Conservation (phyloP, 2,113 vertebrate genomes). For the Bujurquina vittata region DNA sequence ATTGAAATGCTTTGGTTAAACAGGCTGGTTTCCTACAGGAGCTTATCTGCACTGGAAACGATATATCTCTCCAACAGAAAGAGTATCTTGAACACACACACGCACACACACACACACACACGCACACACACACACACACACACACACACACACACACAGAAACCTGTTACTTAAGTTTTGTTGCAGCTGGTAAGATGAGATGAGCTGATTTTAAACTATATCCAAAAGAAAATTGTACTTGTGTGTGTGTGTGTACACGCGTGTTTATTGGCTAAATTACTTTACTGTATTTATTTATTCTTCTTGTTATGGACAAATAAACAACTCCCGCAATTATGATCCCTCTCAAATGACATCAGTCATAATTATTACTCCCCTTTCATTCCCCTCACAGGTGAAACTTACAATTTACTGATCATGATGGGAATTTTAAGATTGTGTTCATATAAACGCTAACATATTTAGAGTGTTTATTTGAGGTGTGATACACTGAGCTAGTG, state of each 20-base stretch:
- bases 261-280: not conserved
- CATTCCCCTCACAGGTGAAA: too few species aligned
- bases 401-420: not conserved
- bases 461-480: too few species aligned
- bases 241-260: not conserved
- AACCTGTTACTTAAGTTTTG: constrained; percentile 55
- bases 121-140: not conserved
- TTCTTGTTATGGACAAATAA: not conserved
- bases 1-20: not conserved
- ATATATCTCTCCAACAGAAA: constrained; percentile 41
- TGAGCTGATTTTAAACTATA: constrained; percentile 39
- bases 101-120: constrained; percentile 13
- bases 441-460: not conserved
- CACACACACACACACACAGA: constrained; percentile 35
- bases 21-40: constrained; percentile 46
- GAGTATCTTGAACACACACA: constrained; percentile 18
- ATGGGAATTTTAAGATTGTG: accelerated
- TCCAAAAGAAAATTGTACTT: not conserved
- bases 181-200: constrained; percentile 56
- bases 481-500: not conserved
- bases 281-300: not conserved
- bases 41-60: constrained; percentile 50
- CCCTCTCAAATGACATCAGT: not conserved
- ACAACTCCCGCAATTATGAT: too few species aligned
- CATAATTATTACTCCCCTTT: not conserved